phyloP scores from a whole-genome alignment of 1,140 invertebrate species.

The Lasioglossum albipes region DNA sequence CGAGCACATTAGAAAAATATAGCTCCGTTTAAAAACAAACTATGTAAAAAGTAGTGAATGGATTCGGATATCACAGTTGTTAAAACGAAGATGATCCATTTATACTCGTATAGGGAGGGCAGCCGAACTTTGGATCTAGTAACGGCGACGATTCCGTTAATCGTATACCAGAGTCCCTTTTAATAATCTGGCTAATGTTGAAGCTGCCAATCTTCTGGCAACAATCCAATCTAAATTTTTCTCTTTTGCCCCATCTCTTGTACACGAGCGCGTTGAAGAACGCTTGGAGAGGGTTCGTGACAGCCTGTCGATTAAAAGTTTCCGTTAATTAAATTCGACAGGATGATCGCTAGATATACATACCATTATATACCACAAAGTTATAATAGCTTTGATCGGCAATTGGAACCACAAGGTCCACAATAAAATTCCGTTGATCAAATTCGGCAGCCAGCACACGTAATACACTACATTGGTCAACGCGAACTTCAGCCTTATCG shows the following conservation, averaged over 20 bases:
- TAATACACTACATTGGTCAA: constrained; percentile 89
- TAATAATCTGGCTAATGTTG: constrained; percentile 28
- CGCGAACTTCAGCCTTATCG: constrained; percentile 86
- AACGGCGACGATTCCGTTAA: constrained; percentile 73
- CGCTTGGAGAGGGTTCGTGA: constrained; percentile 90
- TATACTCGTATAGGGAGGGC: constrained; percentile 73
- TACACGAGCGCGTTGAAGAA: constrained; percentile 90
- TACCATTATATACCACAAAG: constrained; percentile 91
- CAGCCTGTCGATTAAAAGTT: constrained; percentile 81
- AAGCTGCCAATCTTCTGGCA: constrained; percentile 67
- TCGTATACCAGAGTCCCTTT: neutral
- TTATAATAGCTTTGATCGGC: constrained; percentile 84
- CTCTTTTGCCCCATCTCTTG: constrained; percentile 83
- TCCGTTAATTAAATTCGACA: neutral
- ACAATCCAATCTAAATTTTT: constrained; percentile 73
- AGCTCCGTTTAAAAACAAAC: constrained; percentile 5
- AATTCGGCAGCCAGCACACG: constrained; percentile 90
- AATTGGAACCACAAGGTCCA: constrained; percentile 89
- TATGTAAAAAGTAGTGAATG: constrained; percentile 6
- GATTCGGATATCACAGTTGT: constrained; percentile 41
- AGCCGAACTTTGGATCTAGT: constrained; percentile 66
- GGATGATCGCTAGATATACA: constrained; percentile 55
- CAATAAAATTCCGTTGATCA: constrained; percentile 87
- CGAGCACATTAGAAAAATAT: constrained; percentile 35
- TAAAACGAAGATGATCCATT: constrained; percentile 77